Base-by-base conservation (phyloP, 2,888 invertebrate genomes). In the Oasisia sp. region DNA sequence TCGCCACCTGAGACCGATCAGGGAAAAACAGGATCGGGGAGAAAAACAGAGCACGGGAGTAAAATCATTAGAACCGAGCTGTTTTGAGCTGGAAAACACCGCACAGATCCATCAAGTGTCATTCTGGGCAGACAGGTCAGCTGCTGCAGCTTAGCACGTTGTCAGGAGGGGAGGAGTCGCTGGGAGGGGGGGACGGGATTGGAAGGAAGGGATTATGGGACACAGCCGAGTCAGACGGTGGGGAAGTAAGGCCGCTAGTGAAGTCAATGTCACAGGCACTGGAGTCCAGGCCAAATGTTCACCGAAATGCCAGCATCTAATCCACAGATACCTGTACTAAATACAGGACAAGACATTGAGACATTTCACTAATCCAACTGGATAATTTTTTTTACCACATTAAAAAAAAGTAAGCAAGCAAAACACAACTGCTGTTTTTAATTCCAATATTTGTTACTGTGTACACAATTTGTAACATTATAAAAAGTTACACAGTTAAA, bases 81-180 rank as follows among this genome's bases (percentile, higher is more conserved):
- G 19, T 74, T 74, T 74, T 74, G 74, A 74, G 74, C 74, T 74
- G 74, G 74, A 74, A 74, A 74, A 74, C 74, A 74, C 74, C 14
- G n/a, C 74, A 74, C 74, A 74, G 74, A 74, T 74, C 74, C 74
- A 74, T 74, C 74, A 74, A 74, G 27, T 19, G 74, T 74, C 74
- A 74, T 7, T 4, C 19, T 7, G 19, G 27, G 74, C 74, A 74
- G 74, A 74, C 74, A 74, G 27, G 19, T 74, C 74, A 74, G 74
- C 74, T 74, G 74, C 74, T 74, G 27, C 74, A 27, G 74, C n/a
- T 74, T 74, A 74, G 74, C 74, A 74, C 74, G 74, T n/a, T 74
- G 74, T 74, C 74, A 74, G 74, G 74, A 74, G 74, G 74, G 74
- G 74, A 74, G 27, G 74, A 19, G 74, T 74, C 27, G 74, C 7